These are phyloP conservation scores for Apocheima hispidaria DNA, from an alignment of 2,888 invertebrate species.

Conservation along the genomic window DNA sequence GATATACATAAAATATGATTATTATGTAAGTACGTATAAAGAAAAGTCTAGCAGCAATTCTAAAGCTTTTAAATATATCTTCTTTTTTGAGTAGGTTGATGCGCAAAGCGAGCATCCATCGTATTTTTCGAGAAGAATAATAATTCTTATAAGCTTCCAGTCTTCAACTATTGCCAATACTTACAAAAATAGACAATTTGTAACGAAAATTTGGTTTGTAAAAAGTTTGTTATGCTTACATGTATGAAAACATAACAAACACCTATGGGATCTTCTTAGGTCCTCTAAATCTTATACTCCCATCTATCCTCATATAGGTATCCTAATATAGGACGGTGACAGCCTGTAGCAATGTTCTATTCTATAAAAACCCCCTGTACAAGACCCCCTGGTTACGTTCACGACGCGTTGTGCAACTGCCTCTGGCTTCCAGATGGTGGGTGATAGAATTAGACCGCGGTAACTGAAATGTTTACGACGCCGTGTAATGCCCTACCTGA, in stretches of 20 bases:
- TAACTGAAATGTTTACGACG: constrained; percentile 54
- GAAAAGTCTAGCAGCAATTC: background rate
- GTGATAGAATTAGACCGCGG: constrained; percentile 51
- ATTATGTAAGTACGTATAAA: background rate
- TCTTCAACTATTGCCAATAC: too few relatives aligned
- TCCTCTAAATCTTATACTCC: too few relatives aligned
- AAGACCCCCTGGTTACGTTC: constrained; percentile 18
- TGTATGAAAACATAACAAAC: too few relatives aligned
- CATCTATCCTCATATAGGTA: background rate
- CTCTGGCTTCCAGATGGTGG: constrained; percentile 53
- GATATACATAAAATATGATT: too few relatives aligned
- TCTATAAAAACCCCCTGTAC: constrained; percentile 1
- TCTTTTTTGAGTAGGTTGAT: too few relatives aligned
- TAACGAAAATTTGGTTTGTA: too few relatives aligned
- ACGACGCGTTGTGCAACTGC: constrained; percentile 51
- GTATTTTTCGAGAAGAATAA: too few relatives aligned
- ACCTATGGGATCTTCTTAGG: background rate
- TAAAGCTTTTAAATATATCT: too few relatives aligned
- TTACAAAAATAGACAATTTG: too few relatives aligned
- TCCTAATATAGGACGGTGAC: background rate
- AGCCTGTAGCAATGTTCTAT: background rate
- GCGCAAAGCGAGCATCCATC: too few relatives aligned
- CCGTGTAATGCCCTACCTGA: constrained; percentile 47
- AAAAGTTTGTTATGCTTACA: too few relatives aligned
- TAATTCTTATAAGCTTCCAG: too few relatives aligned